These are phyloP conservation scores for Phylloscopus trochilus DNA, from an alignment of 2,113 vertebrate genomes.

Conservation along the genomic window DNA sequence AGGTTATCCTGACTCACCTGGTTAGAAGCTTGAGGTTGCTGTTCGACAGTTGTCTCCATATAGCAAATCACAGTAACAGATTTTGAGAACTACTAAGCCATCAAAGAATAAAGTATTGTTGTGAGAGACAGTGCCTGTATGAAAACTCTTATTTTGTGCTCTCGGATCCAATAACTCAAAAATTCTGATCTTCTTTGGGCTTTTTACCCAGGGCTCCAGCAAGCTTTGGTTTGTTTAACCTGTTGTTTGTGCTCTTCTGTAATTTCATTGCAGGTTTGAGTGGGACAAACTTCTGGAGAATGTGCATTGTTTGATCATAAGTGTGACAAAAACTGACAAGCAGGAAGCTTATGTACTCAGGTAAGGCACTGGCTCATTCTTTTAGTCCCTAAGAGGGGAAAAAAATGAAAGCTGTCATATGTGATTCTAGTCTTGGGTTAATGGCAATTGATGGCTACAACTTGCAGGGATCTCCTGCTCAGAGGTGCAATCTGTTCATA, in stretches of 20 bases:
- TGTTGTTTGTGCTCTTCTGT: neutral
- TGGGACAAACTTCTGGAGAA: constrained; percentile 99
- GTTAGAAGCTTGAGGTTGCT: neutral
- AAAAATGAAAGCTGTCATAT: neutral
- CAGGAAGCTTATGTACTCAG: constrained; percentile 99
- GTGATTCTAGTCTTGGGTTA: neutral
- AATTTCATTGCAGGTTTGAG: constrained; percentile 84
- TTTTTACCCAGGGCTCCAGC: neutral
- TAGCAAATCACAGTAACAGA: neutral
- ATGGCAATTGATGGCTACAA: neutral
- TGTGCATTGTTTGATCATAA: constrained; percentile 99
- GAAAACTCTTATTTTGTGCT: neutral
- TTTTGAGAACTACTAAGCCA: neutral
- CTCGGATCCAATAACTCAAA: neutral
- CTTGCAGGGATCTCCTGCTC: neutral
- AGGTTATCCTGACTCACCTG: neutral
- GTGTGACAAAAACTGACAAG: constrained; percentile 99
- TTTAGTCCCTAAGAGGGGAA: neutral
- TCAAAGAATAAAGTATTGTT: neutral
- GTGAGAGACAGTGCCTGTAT: neutral
- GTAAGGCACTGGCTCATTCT: constrained; percentile 66
- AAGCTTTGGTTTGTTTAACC: neutral
- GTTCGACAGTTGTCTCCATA: rapidly evolving
- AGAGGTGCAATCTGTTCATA: neutral
- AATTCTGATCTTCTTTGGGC: neutral